Percentiles rank a stretch among this genome's conserved stretches.
Conservation (phyloP, 1,140 invertebrate genomes). For the Limonius californicus region DNA sequence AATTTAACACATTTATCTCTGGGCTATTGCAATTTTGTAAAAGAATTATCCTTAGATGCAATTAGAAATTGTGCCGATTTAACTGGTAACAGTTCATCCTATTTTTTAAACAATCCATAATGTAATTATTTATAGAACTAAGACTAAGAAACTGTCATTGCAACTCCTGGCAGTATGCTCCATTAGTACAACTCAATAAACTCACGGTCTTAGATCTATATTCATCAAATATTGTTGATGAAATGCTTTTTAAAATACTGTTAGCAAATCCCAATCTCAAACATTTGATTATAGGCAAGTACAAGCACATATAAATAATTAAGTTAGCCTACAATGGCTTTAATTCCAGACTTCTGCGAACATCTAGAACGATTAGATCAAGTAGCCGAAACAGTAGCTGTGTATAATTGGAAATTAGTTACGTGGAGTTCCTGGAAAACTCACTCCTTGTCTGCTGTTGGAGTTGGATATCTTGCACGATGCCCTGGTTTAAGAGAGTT, state of each 20-base stretch:
- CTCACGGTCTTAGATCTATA: constrained; percentile 76
- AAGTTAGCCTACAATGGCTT: too few species aligned
- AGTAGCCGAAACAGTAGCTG: constrained; percentile 60
- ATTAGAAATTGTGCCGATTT: constrained; percentile 27
- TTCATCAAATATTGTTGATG: constrained; percentile 62
- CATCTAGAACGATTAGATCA: constrained; percentile 62
- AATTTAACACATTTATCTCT: constrained; percentile 40
- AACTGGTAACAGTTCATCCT: too few species aligned
- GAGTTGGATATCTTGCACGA: constrained; percentile 63
- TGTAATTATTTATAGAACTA: constrained; percentile 57
- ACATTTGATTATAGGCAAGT: constrained; percentile 68
- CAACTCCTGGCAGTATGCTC: constrained; percentile 57
- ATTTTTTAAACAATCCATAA: too few species aligned
- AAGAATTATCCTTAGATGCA: too few species aligned
- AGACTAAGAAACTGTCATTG: constrained; percentile 59
- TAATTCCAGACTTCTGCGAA: constrained; percentile 52
- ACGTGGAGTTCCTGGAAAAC: constrained; percentile 86
- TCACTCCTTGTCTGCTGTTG: constrained; percentile 65
- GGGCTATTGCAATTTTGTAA: constrained; percentile 27
- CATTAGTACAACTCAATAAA: constrained; percentile 58
- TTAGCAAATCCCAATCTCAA: constrained; percentile 62
- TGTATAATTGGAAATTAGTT: constrained; percentile 61
- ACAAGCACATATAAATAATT: not conserved
- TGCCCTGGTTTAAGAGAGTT: constrained; percentile 73
- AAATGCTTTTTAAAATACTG: constrained; percentile 61